Base-by-base conservation (phyloP, 2,797 vertebrate genomes). In the Simalia tracyae region DNA sequence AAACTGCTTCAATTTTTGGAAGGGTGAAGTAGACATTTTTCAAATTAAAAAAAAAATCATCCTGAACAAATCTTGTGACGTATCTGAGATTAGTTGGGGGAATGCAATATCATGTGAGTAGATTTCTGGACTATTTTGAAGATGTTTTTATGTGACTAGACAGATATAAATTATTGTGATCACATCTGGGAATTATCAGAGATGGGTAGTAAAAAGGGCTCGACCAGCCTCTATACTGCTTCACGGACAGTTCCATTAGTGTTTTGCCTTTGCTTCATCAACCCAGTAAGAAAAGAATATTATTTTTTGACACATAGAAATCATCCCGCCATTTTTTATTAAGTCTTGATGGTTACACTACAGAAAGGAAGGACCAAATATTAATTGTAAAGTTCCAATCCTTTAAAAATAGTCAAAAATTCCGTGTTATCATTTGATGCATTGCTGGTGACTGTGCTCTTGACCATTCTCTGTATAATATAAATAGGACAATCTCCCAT, bases 291-390 rank as follows among this genome's bases (percentile, higher is more conserved):
- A 7, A 46, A 88, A 87, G 94, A 94, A 84, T 87, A 72, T 91
- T 89, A 81, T 87, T 95, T 11, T 81, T 11, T 84, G 91, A 90
- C 0, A 0, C 15, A 17, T 59, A 68, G 90, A 87, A 94, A 93
- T 0, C 89, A 54, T 56, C 1, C 12, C 10, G 92, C 72, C n/a
- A 57, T 92, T 93, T 94, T 89, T 91, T 31, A 90, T 92, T 92
- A 59, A 87, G 93, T 91, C 92, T 93, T 87, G 89, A 59, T 91
- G 57, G 86, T 66, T 90, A 36, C 36, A 10, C 86, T 92, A 42
- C 84, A 92, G 94, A 92, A 95, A 94, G 93, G 87, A 94, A 94
- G 93, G 92, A 46, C 61, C 36, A 42, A 89, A 59, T 50, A 89
- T 89, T 94, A 94, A 87, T 92, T 89, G 87, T 86, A 63, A 84